Percentiles rank a stretch among this genome's conserved stretches.
Conservation (phyloP, 2,113 vertebrate species). For the Amphiprion ocellaris region DNA sequence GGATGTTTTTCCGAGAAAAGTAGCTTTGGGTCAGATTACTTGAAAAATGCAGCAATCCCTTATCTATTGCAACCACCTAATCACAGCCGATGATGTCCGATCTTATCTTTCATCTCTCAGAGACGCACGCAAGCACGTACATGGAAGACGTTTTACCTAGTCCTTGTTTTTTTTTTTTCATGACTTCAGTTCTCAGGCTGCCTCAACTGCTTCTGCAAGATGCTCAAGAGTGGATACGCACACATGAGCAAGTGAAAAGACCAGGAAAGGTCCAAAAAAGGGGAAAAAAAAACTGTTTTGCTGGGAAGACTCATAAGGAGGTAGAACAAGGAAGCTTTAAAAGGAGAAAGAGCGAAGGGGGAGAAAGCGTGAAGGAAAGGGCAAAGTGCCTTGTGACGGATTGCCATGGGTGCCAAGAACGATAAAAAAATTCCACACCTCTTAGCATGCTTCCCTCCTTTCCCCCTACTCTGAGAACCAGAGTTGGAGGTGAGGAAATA, state of each 20-base stretch:
- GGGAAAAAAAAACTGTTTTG: constrained; percentile 24
- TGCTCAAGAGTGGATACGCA: constrained; percentile 12
- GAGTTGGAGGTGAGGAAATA: constrained; percentile 79
- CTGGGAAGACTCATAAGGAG: constrained; percentile 39
- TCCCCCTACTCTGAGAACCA: constrained; percentile 51
- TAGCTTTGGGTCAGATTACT: constrained; percentile 47
- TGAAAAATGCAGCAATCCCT: constrained; percentile 46
- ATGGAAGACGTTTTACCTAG: not conserved
- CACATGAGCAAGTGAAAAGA: constrained; percentile 39
- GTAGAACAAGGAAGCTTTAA: constrained; percentile 49
- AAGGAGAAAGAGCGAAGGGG: constrained; percentile 5
- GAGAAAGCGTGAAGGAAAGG: constrained; percentile 63
- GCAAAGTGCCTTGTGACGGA: constrained; percentile 75
- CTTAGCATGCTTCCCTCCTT: constrained; percentile 66
- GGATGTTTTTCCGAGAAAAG: constrained; percentile 56
- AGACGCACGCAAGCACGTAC: constrained; percentile 4
- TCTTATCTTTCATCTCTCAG: constrained; percentile 38
- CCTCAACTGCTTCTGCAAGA: constrained; percentile 28
- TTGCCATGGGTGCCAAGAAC: constrained; percentile 79
- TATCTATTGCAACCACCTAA: constrained; percentile 37
- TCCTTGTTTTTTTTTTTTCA: constrained; percentile 43
- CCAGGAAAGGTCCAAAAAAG: not conserved
- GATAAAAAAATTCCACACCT: constrained; percentile 80
- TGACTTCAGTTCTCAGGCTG: constrained; percentile 43
- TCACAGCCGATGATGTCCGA: constrained; percentile 1